Base-by-base conservation (phyloP, 2,888 invertebrate species). In the Drosophila demipolita region DNA sequence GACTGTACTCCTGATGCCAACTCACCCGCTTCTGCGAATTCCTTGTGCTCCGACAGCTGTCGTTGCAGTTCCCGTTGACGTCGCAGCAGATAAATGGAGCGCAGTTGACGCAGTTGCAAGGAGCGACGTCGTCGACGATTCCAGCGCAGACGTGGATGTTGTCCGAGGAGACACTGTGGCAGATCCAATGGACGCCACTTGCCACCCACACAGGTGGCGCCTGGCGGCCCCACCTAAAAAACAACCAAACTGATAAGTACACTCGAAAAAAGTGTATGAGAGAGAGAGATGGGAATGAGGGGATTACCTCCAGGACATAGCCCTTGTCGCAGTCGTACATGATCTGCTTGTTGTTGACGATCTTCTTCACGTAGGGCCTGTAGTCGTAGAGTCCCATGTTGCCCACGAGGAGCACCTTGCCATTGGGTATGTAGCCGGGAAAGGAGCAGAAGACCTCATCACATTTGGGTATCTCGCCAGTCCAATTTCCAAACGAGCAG, bases 301-400 rank as follows among this genome's bases (percentile, higher is more conserved):
- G 8, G 2, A n/a, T 66, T 55, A 85, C 83, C 32, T 96, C 95
- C 33, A 99, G 92, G 0, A 97, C 96, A 90, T 97, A 98, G 0
- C 98, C 98, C 89, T 97, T 97, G 83, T 98, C 96, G 91, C 99
- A 99, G 89, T 98, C 98, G 92, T 98, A 99, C 96, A 98, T 97
- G 65, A 98, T 98, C 93, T 98, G 98, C 83, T 98, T 97, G 91
- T 98, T 98, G 92, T 98, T 98, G 1, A 96, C 95, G 32, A 96
- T 95, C 95, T 92, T 98, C 87, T 96, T 96, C 0, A 99, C 98
- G 92, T 99, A 99, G 0, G 97, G 97, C 61, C 98, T 94, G 91
- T 99, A 99, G 92, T 98, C 98, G 92, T 99, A 99, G 45, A 98
- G 94, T 0, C 99, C 99, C 97, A 98, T 98, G 91, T 98, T 98